A percentile compares a stretch with the other conserved stretches of the same genome.
These are phyloP conservation scores for Terebella lapidaria DNA, from an alignment of 2,888 invertebrate species.

Conservation along the genomic window DNA sequence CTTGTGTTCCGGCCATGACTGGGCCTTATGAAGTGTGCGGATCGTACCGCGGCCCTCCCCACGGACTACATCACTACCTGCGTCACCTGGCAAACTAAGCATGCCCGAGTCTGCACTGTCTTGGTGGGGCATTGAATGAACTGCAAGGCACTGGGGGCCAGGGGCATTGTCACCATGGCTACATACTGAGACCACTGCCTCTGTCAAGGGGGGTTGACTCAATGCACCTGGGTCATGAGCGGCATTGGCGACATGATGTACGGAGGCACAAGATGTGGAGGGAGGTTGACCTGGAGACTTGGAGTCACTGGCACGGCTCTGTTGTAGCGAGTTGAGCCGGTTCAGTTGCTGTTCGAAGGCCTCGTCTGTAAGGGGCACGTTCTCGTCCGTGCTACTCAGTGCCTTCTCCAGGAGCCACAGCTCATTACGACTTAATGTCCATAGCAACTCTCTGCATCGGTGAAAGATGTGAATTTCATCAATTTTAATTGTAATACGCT, in stretches of 20 bases:
- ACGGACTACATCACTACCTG: no score
- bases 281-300: not conserved
- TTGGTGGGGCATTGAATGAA: slow-evolving; percentile 7
- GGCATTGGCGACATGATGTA: no score
- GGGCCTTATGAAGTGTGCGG: slow-evolving; percentile 14
- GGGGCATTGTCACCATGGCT: not conserved
- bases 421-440: slow-evolving; percentile 81
- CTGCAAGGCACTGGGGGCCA: not conserved
- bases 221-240: not conserved
- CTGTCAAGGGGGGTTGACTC: not conserved
- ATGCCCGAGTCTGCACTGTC: slow-evolving; percentile 45
- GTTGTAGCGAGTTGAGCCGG: not conserved
- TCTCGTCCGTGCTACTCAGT: slow-evolving; percentile 71
- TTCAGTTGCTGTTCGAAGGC: slow-evolving; percentile 1
- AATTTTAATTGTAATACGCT: no score
- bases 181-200: not conserved
- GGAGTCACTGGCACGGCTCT: not conserved
- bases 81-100: slow-evolving; percentile 43
- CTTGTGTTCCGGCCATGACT: slow-evolving; percentile 17
- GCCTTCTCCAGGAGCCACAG: slow-evolving; percentile 79
- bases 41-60: not conserved
- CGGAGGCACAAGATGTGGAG: not conserved
- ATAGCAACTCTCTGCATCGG: slow-evolving; percentile 72
- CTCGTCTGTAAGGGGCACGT: not conserved
- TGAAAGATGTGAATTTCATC: no score